Evolutionary conservation across 2,113 vertebrate species (phyloP), one percentile per base, ranked within the genome.

Genomic region (Scortum barcoo): DNA sequence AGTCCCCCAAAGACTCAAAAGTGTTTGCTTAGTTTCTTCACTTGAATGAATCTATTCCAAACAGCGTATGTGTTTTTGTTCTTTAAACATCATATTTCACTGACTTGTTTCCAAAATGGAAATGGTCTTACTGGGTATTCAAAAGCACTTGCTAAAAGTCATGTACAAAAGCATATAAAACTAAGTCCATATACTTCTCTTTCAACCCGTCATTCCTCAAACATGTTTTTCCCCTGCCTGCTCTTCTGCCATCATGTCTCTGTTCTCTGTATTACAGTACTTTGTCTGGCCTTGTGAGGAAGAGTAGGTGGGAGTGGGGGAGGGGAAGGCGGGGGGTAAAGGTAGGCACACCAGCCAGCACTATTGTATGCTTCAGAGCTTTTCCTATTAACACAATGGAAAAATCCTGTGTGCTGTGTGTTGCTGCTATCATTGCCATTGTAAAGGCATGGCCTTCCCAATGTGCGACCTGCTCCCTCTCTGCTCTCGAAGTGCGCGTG

Each of bases 381-480:
- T 87, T 88, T 87, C 74, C 82, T 56, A 87, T 87, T 82, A 85
- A 78, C 79, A 61, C 75, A 65, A 22, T 69, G 46, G 72, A 86
- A 84, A 71, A 77, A 56, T 8, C 44, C 53, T 56, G 48, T 62
- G 58, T 28, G 24, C 68, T 10, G 11, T n/a, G 48, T 69, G 77
- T 76, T 57, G 54, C 48, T 73, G 57, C 57, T 65, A 70, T 80
- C 60, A 54, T 44, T 58, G 56, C 73, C 38, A 72, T 85, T 85
- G 60, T 76, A 73, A 88, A 91, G 63, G 72, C 77, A 76, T 56
- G 57, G 69, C 84, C 56, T 81, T 42, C 62, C 53, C 46, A 81
- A 79, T 44, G 76, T 62, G 36, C 1, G 7, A 78, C 75, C 72
- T 63, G 44, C 77, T 81, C 60, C 16, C 17, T 58, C 12, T 75